A percentile compares a stretch with the other conserved stretches of the same genome.
These are phyloP conservation scores for Drosophila lacicola DNA, from an alignment of 2,888 invertebrate genomes.

Conservation along the genomic window DNA sequence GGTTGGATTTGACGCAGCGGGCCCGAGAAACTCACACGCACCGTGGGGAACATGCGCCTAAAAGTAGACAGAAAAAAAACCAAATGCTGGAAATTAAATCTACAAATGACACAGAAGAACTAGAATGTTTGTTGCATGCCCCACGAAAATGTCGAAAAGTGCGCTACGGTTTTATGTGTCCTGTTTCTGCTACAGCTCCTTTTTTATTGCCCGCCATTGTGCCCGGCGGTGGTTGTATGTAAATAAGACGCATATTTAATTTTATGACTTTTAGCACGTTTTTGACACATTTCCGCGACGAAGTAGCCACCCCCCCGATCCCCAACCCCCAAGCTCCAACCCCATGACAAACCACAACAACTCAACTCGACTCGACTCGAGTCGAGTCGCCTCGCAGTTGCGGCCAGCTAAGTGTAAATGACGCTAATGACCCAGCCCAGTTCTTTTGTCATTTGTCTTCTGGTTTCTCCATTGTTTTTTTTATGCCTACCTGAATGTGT, in stretches of 20 bases:
- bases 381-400: slow-evolving; percentile 20
- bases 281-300: slow-evolving; percentile 79
- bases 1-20: slow-evolving; percentile 87
- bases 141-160: slow-evolving; percentile 19
- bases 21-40: slow-evolving; percentile 96
- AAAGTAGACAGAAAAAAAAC: slow-evolving; percentile 68
- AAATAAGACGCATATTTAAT: slow-evolving; percentile 81
- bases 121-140: background rate
- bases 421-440: slow-evolving; percentile 78
- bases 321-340: background rate
- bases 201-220: slow-evolving; percentile 65
- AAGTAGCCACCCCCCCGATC: slow-evolving; percentile 30
- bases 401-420: slow-evolving; percentile 75
- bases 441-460: slow-evolving; percentile 72
- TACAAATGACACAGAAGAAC: slow-evolving; percentile 4
- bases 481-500: slow-evolving; percentile 20
- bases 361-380: slow-evolving; percentile 1
- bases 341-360: slow-evolving; percentile 2
- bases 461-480: slow-evolving; percentile 22
- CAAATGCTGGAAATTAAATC: slow-evolving; percentile 21
- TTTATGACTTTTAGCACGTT: slow-evolving; percentile 81
- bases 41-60: slow-evolving; percentile 99
- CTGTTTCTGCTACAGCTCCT: background rate
- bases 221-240: slow-evolving; percentile 55
- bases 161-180: slow-evolving; percentile 16